These are phyloP conservation scores for Athene noctua DNA, from an alignment of 2,113 vertebrate genomes.

Conservation along the genomic window DNA sequence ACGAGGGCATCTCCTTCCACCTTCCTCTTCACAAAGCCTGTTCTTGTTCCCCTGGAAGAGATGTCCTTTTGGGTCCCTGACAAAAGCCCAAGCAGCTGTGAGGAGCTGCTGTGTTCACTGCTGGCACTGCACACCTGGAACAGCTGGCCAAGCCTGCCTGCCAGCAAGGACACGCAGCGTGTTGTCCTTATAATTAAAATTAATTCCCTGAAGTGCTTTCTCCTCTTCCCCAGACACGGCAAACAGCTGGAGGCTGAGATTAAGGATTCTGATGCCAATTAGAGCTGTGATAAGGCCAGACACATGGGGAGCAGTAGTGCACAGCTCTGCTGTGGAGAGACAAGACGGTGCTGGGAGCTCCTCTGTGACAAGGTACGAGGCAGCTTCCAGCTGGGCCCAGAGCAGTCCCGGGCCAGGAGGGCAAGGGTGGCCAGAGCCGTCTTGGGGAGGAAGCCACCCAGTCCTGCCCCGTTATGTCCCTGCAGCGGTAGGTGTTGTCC, in stretches of 20 bases:
- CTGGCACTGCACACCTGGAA: neutral
- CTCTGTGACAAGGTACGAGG: neutral
- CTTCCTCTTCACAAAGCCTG: neutral
- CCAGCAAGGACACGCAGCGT: neutral
- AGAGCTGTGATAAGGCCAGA: neutral
- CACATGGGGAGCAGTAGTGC: neutral
- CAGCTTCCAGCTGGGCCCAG: neutral
- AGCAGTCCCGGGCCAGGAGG: neutral
- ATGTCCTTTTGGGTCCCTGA: neutral
- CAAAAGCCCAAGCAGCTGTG: neutral
- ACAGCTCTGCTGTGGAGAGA: neutral
- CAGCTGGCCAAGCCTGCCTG: neutral
- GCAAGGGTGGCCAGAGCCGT: neutral
- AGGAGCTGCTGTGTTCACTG: neutral
- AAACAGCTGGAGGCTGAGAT: slow-evolving; percentile 38
- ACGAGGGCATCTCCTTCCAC: neutral
- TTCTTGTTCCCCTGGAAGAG: neutral
- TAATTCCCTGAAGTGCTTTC: slow-evolving; percentile 24
- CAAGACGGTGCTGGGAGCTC: neutral
- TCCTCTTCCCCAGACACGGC: neutral
- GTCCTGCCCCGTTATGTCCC: fast-evolving
- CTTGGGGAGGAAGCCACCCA: neutral
- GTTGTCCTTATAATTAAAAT: neutral
- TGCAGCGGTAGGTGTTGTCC: neutral
- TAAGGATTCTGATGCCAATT: neutral